Evolutionary conservation across 2,888 invertebrate species (phyloP), one percentile per base, ranked within the genome.

Genomic region (Lithophane ornitopus): DNA sequence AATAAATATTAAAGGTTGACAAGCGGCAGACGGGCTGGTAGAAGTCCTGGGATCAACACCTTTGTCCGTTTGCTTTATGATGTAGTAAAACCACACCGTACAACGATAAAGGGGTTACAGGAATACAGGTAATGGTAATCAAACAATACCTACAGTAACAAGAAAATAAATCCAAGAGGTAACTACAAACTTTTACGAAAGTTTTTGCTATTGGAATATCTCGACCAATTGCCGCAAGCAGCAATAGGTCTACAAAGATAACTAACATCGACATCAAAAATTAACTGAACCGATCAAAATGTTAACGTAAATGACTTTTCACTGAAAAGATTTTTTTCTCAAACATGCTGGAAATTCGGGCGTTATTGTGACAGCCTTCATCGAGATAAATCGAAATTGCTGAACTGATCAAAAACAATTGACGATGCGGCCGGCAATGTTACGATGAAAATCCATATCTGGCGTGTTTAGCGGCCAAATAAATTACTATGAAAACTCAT

Each of bases 271-370:
- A 77, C 54, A 39, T 22, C 11, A 54, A 34, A 19, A 66, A 56
- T 4, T 46, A 49, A n/a, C 28, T 58, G 19, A 68, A n/a, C 68
- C 44, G 14, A 59, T 49, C 49, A 28, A 12, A 26, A 75, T 34
- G 41, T 58, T 77, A 52, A 58, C 26, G 22, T 16, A 49, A 44
- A 56, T 28, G 44, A 52, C 49, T 76, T 58, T 67, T 34, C 34
- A 34, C 34, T 34, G 34, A 34, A 34, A 34, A 34, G 34, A 6
- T 6, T 6, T 34, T 34, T 34, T 34, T 34, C 34, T 34, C 6
- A 34, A 34, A 34, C 34, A 34, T 34, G 34, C 34, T 34, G 34
- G 34, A 34, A 34, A 34, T 34, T 34, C 4, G 34, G 6, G 34
- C n/a, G n/a, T 41, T 41, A 41, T 41, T 41, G 9, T 41, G 41